A percentile compares a stretch with the other conserved stretches of the same genome.
phyloP scores from a whole-genome alignment of 2,888 invertebrate genomes.

The Lasioglossum pauxillum region DNA sequence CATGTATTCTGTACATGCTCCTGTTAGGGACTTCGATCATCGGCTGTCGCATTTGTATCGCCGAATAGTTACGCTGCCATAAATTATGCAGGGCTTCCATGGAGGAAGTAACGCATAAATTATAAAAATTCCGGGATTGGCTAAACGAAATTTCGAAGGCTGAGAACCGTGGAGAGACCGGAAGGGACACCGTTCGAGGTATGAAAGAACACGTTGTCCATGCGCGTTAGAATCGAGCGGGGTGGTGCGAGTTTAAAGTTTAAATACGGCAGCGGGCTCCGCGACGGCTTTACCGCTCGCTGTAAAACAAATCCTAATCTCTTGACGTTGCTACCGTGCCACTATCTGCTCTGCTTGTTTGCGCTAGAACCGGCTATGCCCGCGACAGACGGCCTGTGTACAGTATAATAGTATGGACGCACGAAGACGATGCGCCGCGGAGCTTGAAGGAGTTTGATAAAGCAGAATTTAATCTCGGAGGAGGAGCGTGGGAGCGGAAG shows the following conservation, averaged over 20 bases:
- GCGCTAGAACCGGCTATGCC: conserved; percentile 62
- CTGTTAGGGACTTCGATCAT: neutral
- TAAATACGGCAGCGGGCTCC: conserved; percentile 76
- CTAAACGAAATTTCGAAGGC: neutral
- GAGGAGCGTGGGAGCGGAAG: conserved; percentile 25
- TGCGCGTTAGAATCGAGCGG: conserved; percentile 27
- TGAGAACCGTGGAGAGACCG: neutral
- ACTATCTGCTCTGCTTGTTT: conserved; percentile 78
- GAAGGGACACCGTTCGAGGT: conserved; percentile 14
- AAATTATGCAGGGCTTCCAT: neutral
- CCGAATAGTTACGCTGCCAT: neutral
- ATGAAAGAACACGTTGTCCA: conserved; percentile 46
- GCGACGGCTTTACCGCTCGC: conserved; percentile 83
- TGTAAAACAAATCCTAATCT: conserved; percentile 84
- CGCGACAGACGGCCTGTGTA: conserved; percentile 43
- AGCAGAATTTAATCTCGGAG: conserved; percentile 47
- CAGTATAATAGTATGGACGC: conserved; percentile 41
- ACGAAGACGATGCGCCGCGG: conserved; percentile 28
- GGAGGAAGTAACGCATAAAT: neutral
- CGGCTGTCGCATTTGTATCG: neutral
- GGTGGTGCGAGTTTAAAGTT: conserved; percentile 73
- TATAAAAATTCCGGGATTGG: neutral
- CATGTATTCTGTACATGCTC: too few species aligned
- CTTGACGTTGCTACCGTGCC: conserved; percentile 81
- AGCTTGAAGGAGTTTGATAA: conserved; percentile 47